Conservation (phyloP, 2,113 vertebrate genomes). For the Phrynosoma platyrhinos region DNA sequence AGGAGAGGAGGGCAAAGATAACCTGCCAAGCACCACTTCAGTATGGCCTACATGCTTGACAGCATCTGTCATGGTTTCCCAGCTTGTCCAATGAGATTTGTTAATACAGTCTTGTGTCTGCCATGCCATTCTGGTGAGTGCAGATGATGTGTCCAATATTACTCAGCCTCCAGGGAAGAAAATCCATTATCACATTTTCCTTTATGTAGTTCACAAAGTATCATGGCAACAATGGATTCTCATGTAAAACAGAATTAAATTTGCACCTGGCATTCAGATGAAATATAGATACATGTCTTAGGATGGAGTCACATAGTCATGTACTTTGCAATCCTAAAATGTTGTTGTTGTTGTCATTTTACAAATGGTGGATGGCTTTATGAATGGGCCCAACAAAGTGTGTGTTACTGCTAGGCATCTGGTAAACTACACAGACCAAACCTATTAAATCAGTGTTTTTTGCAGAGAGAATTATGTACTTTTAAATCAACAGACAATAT, state of each 20-base stretch:
- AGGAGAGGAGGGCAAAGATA: neutral
- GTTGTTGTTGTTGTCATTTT: neutral
- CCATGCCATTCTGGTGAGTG: slow-evolving; percentile 41
- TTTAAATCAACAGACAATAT: neutral
- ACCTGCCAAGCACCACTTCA: slow-evolving; percentile 38
- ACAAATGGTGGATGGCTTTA: neutral
- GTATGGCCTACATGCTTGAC: slow-evolving; percentile 22
- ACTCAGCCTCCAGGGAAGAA: slow-evolving; percentile 48
- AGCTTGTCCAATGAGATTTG: slow-evolving; percentile 60
- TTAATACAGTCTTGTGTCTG: slow-evolving; percentile 50
- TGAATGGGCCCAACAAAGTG: neutral
- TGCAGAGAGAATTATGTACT: neutral
- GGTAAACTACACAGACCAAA: neutral
- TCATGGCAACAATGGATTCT: neutral
- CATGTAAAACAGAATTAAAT: slow-evolving; percentile 22
- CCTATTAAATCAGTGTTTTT: neutral
- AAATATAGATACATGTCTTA: neutral
- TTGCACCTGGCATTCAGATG: slow-evolving; percentile 10
- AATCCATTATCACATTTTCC: slow-evolving; percentile 33
- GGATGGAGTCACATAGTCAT: neutral
- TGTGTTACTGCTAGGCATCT: neutral
- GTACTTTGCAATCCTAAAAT: neutral
- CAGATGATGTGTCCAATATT: slow-evolving; percentile 59
- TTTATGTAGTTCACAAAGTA: slow-evolving; percentile 1
- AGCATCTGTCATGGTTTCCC: slow-evolving; percentile 65